phyloP scores from a whole-genome alignment of 2,797 vertebrate genomes.

The Hyperoplus lanceolatus region DNA sequence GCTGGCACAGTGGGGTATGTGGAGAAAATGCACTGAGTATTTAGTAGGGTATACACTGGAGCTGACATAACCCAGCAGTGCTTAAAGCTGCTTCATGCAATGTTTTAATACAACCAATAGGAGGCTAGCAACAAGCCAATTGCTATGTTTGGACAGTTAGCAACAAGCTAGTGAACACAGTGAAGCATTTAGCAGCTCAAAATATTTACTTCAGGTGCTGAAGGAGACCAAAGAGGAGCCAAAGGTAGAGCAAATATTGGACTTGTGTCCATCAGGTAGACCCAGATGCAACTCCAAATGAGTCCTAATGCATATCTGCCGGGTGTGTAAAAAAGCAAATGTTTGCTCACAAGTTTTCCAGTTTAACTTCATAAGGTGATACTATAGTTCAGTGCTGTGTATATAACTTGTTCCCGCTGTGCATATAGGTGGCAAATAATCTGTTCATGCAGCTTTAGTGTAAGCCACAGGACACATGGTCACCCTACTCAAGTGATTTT shows the following conservation, averaged over 20 bases:
- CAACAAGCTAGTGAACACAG: too few species aligned
- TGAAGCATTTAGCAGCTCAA: too few species aligned
- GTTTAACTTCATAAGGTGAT: not conserved
- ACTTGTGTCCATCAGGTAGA: not conserved
- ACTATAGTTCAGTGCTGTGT: not conserved
- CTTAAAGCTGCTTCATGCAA: too few species aligned
- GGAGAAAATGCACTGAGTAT: not conserved
- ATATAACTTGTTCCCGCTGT: not conserved
- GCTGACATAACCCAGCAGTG: not conserved
- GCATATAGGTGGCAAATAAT: not conserved
- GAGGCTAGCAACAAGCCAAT: too few species aligned
- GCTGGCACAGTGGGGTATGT: not conserved
- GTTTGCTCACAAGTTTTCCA: slow-evolving; percentile 3
- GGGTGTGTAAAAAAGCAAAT: not conserved
- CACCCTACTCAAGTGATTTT: not conserved
- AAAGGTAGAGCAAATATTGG: not conserved
- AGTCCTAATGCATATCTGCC: not conserved
- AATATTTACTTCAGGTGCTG: not conserved
- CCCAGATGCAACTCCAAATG: not conserved
- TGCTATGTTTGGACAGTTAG: too few species aligned
- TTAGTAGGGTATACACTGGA: not conserved
- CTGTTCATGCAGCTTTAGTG: not conserved
- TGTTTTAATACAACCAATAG: too few species aligned
- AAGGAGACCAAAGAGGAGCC: not conserved
- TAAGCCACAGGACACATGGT: not conserved